These are phyloP conservation scores for Trichomalopsis sarcophagae DNA, from an alignment of 1,140 invertebrate species.

Conservation along the genomic window DNA sequence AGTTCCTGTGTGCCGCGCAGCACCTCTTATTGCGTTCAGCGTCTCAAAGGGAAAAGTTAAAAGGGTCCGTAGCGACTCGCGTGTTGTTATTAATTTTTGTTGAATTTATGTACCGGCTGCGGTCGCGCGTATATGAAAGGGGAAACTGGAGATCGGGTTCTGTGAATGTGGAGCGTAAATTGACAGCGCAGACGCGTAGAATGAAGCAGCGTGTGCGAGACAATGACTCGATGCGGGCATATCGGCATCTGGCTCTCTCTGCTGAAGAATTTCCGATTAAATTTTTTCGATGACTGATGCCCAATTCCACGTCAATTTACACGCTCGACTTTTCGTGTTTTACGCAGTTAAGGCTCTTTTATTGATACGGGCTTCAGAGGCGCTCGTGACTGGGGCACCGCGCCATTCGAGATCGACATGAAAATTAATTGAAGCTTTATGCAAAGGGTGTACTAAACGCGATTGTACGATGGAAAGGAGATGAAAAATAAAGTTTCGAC, in stretches of 20 bases:
- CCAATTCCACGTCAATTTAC: neutral
- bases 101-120: constrained; percentile 20
- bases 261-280: constrained; percentile 31
- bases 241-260: neutral
- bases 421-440: neutral
- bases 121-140: constrained; percentile 8
- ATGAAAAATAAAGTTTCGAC: neutral
- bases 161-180: constrained; percentile 29
- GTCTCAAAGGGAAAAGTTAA: constrained; percentile 42
- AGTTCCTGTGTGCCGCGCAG: neutral
- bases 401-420: neutral
- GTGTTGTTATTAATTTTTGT: constrained; percentile 50
- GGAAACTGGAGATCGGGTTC: neutral
- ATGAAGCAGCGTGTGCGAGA: neutral
- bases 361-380: constrained; percentile 4
- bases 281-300: constrained; percentile 10
- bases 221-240: constrained; percentile 45
- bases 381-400: neutral
- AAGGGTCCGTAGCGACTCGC: constrained; percentile 19
- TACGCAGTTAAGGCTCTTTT: neutral
- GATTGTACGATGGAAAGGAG: neutral
- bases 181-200: constrained; percentile 20
- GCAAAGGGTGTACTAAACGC: neutral
- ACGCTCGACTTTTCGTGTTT: neutral
- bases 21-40: neutral